These are phyloP conservation scores for Cyclophora punctaria DNA, from an alignment of 2,888 invertebrate species.

Conservation along the genomic window DNA sequence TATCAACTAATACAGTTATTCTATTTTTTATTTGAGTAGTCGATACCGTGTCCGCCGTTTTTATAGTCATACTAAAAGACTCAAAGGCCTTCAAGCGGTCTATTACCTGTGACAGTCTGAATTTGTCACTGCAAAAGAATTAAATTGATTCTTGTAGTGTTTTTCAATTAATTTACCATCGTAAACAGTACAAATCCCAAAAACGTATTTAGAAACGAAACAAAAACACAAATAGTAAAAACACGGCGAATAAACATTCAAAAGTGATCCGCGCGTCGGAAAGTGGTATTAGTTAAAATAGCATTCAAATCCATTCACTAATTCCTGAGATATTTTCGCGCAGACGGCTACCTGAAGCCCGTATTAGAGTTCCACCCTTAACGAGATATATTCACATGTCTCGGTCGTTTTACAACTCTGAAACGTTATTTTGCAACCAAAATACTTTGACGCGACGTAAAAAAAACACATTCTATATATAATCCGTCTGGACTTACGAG, in stretches of 20 bases:
- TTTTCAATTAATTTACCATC: too few relatives aligned
- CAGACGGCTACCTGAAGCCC: slow-evolving; percentile 17
- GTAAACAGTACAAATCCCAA: too few relatives aligned
- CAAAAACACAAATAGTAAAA: slow-evolving; percentile 5
- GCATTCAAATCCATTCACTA: slow-evolving; percentile 21
- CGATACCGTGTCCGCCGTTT: too few relatives aligned
- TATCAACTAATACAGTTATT: too few relatives aligned
- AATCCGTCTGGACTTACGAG: slow-evolving; percentile 41
- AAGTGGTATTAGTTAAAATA: slow-evolving; percentile 17
- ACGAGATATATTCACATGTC: slow-evolving; percentile 15
- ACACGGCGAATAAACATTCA: slow-evolving; percentile 1
- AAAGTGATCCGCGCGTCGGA: slow-evolving; percentile 12
- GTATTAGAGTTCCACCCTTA: slow-evolving; percentile 9
- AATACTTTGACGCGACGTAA: slow-evolving; percentile 49
- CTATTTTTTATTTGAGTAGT: too few relatives aligned
- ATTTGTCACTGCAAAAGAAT: too few relatives aligned
- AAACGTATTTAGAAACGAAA: too few relatives aligned
- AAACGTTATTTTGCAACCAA: slow-evolving; percentile 52
- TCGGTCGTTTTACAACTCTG: slow-evolving; percentile 27
- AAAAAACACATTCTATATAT: slow-evolving; percentile 49
- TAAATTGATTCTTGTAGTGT: too few relatives aligned
- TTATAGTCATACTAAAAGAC: too few relatives aligned
- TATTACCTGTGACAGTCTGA: too few relatives aligned
- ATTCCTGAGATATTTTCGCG: slow-evolving; percentile 21
- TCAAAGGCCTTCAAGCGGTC: too few relatives aligned